phyloP scores from a whole-genome alignment of 2,797 vertebrate genomes.

The Poecilia velifera region DNA sequence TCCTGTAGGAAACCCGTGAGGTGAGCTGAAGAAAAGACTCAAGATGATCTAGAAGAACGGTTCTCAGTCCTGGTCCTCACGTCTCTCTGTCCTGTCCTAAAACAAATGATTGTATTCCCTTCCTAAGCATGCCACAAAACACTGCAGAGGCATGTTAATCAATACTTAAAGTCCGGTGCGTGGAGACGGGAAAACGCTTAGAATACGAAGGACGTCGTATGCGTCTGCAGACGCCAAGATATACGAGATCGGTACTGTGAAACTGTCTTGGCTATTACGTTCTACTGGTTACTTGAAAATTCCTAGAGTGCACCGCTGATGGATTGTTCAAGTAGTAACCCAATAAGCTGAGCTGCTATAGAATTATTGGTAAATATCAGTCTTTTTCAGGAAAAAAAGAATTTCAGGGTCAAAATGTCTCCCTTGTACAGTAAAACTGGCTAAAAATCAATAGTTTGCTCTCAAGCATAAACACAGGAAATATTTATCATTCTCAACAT shows the following conservation, averaged over 20 bases:
- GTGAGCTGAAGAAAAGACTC: not conserved
- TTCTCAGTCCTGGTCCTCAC: not conserved
- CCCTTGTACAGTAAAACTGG: not conserved
- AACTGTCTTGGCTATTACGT: not conserved
- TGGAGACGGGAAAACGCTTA: not conserved
- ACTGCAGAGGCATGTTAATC: not conserved
- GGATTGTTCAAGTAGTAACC: slow-evolving; percentile 42
- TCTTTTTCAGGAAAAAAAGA: slow-evolving; percentile 2
- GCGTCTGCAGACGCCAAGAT: not conserved
- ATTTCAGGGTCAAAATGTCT: slow-evolving; percentile 2
- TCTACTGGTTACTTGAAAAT: slow-evolving; percentile 13
- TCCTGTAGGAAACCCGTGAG: not conserved
- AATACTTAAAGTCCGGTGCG: not conserved
- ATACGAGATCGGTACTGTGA: not conserved
- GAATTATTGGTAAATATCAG: slow-evolving; percentile 18
- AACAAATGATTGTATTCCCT: not conserved
- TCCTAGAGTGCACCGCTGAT: slow-evolving; percentile 38
- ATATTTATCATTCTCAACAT: not conserved
- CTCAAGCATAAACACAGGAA: slow-evolving; percentile 11
- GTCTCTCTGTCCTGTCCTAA: not conserved
- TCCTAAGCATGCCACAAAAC: not conserved
- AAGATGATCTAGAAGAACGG: not conserved
- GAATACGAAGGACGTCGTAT: not conserved
- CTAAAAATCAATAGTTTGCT: not conserved
- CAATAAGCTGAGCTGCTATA: slow-evolving; percentile 34